Percentiles rank a stretch among this genome's conserved stretches.
Evolutionary conservation across 2,113 vertebrate genomes (phyloP).

Genomic region (Edolisoma coerulescens): DNA sequence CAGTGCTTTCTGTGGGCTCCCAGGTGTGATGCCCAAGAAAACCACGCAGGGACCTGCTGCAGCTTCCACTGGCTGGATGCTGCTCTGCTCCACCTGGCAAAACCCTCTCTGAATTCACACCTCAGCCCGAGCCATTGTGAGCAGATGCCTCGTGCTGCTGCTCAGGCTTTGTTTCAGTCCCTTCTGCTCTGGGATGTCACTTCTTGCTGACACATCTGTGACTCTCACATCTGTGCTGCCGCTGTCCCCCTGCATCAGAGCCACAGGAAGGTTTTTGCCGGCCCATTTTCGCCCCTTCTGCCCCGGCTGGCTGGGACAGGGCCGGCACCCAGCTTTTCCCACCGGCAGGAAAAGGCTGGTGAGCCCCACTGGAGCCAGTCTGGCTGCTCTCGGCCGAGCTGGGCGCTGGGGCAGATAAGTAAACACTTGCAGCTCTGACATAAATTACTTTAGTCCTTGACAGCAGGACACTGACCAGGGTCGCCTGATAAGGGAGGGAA

Average conservation of each 20-base stretch:
- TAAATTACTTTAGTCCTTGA: conserved; percentile 91
- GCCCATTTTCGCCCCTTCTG: neutral
- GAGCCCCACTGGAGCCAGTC: conserved; percentile 77
- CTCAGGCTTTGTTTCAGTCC: neutral
- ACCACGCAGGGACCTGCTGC: neutral
- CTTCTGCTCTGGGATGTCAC: neutral
- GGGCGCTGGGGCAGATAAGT: conserved; percentile 84
- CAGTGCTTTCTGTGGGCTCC: fast-evolving
- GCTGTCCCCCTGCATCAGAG: fast-evolving
- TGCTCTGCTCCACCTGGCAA: neutral
- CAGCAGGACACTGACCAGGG: conserved; percentile 90
- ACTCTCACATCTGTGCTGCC: fast-evolving
- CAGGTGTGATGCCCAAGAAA: neutral
- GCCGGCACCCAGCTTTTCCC: conserved; percentile 30
- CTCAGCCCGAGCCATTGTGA: fast-evolving
- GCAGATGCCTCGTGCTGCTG: neutral
- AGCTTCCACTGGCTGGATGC: neutral
- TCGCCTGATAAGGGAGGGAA: conserved; percentile 80
- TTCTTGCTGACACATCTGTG: neutral
- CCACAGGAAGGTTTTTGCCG: neutral
- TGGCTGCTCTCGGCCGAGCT: conserved; percentile 75
- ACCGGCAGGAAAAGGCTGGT: conserved; percentile 67
- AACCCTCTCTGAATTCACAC: neutral
- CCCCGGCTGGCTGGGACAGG: neutral
- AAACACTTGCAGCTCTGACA: conserved; percentile 84